These are phyloP conservation scores for Alouatta palliata DNA, from an alignment of 2,113 vertebrate genomes.

Conservation along the genomic window DNA sequence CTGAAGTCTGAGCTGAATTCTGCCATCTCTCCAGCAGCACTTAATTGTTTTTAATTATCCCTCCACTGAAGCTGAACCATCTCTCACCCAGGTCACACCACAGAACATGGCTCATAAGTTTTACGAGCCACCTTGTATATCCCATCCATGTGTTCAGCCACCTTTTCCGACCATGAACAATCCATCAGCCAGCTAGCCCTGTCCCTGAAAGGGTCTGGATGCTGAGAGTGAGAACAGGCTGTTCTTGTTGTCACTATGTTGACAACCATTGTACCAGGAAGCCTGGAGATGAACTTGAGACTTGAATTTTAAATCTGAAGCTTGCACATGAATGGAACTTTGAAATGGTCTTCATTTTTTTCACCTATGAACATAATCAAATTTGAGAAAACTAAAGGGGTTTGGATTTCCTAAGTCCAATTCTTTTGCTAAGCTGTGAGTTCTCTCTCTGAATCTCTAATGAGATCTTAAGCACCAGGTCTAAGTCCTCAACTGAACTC, in stretches of 20 bases:
- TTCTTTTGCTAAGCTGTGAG: not conserved
- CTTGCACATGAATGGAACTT: not conserved
- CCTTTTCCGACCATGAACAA: conserved; percentile 55
- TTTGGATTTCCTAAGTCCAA: not conserved
- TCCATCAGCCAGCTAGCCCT: conserved; percentile 38
- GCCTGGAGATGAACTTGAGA: not conserved
- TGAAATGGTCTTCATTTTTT: not conserved
- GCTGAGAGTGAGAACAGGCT: not conserved
- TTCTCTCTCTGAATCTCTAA: not conserved
- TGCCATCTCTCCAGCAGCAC: conserved; percentile 54
- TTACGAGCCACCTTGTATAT: conserved; percentile 72
- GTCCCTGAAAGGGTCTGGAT: not conserved
- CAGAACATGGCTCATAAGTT: conserved; percentile 79
- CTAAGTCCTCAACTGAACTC: not conserved
- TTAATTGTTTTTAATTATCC: conserved; percentile 82
- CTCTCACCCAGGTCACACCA: conserved; percentile 62
- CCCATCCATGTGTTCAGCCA: conserved; percentile 38
- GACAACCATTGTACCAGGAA: not conserved
- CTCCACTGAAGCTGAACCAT: conserved; percentile 79
- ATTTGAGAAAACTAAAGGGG: not conserved
- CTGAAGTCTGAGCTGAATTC: conserved; percentile 27
- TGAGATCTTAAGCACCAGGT: not conserved
- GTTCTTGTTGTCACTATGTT: not conserved
- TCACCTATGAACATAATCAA: not conserved
- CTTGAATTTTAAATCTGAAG: not conserved